Evolutionary conservation across 64 coral and sea anemone species (phyloP), one percentile per base, ranked within the genome.

Genomic region (Trachythela sp.): DNA sequence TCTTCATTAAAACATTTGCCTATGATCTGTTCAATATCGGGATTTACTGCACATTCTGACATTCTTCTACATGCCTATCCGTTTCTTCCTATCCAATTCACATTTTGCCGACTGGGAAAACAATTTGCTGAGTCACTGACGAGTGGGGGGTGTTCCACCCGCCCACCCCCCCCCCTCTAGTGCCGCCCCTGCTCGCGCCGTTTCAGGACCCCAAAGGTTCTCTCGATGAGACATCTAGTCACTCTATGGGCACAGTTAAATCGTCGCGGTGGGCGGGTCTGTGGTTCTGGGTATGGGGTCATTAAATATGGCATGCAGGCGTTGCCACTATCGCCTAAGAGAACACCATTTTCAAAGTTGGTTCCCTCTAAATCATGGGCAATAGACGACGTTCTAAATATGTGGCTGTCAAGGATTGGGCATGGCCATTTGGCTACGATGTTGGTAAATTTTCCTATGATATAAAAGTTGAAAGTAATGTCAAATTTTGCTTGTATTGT

Each of bases 361-460:
- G n/a, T n/a, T n/a, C n/a, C n/a, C n/a, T n/a, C n/a, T 35, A 72
- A 72, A 0, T 35, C n/a, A 72, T 72, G 24, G 68, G n/a, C 32
- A 35, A 72, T 72, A 26, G 68, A 4, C 15, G 68, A 72, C 26
- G 68, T 72, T 72, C 68, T 26, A 72, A 72, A 72, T 72, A 72
- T 72, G 68, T 72, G 68, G 68, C 68, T 72, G 68, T 72, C 68
- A 72, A 24, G 68, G 17, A 26, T 72, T 27, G 68, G 29, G n/a
- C 68, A 14, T 27, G 68, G 68, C 68, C 68, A 72, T 72, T 35
- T 72, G 2, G 68, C 68, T 0, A 72, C 68, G 29, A 72, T 72
- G 68, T 72, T 72, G 68, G 68, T 72, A 26, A 72, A 72, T 72
- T 72, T 72, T 10, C 68, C 68, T 72, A 70, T 72, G 20, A 52